Conservation (phyloP, 2,888 invertebrate genomes). For the Pherbina coryleti region DNA sequence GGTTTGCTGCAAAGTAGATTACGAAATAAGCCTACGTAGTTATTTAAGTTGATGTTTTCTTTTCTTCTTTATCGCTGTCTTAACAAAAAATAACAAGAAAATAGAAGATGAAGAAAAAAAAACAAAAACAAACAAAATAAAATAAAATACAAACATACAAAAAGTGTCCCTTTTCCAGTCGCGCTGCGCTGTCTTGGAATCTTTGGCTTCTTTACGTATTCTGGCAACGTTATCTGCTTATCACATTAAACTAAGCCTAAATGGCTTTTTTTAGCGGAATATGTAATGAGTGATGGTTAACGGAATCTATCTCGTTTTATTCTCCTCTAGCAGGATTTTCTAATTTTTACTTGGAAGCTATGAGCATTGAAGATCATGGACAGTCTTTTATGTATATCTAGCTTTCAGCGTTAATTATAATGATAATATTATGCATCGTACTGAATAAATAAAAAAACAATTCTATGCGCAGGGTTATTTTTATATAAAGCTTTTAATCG, state of each 20-base stretch:
- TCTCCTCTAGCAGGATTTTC: background rate
- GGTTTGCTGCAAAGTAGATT: slow-evolving; percentile 56
- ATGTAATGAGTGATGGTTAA: slow-evolving; percentile 53
- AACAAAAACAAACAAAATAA: slow-evolving; percentile 48
- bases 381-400: background rate
- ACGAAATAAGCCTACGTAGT: slow-evolving; percentile 59
- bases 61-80: slow-evolving; percentile 53
- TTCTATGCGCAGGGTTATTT: too few species aligned
- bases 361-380: background rate
- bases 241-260: slow-evolving; percentile 68
- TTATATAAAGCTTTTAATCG: too few species aligned
- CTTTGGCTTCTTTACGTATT: slow-evolving; percentile 65
- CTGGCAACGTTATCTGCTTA: slow-evolving; percentile 62
- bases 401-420: too few species aligned
- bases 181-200: slow-evolving; percentile 35
- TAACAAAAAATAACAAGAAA: slow-evolving; percentile 55
- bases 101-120: too few species aligned
- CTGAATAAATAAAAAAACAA: too few species aligned
- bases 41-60: slow-evolving; percentile 64
- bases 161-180: slow-evolving; percentile 52
- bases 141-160: too few species aligned
- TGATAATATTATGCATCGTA: too few species aligned
- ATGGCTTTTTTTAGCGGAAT: slow-evolving; percentile 65
- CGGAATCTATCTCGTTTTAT: background rate
- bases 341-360: background rate